A percentile compares a stretch with the other conserved stretches of the same genome.
These are phyloP conservation scores for Blastobasis adustella DNA, from an alignment of 2,888 invertebrate species.

Conservation along the genomic window DNA sequence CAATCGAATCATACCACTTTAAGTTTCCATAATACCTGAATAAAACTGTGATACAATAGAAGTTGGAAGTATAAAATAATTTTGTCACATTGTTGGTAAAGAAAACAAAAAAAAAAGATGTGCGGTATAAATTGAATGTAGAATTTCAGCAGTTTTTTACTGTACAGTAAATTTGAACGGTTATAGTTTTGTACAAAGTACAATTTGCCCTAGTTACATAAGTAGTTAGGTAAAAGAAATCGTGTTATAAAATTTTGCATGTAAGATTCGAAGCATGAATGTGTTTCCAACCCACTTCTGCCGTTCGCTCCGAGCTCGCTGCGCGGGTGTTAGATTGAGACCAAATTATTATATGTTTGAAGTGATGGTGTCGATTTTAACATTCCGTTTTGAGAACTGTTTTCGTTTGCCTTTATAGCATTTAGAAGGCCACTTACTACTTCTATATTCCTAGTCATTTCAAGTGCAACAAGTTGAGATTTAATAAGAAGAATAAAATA, in stretches of 20 bases:
- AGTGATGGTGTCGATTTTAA: constrained; percentile 73
- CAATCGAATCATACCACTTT: constrained; percentile 28
- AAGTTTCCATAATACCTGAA: constrained; percentile 48
- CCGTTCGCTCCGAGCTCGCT: constrained; percentile 53
- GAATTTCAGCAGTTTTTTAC: constrained; percentile 49
- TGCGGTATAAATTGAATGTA: constrained; percentile 40
- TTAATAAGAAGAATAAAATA: constrained; percentile 49
- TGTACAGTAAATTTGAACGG: constrained; percentile 54
- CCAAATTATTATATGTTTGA: constrained; percentile 73
- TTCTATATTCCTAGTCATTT: constrained; percentile 73
- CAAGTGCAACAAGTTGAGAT: constrained; percentile 72
- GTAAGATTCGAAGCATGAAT: constrained; percentile 59
- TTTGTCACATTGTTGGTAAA: constrained; percentile 55
- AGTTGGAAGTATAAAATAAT: constrained; percentile 26
- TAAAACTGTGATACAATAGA: constrained; percentile 71
- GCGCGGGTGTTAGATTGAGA: constrained; percentile 70
- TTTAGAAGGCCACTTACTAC: constrained; percentile 64
- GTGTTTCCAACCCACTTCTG: constrained; percentile 51
- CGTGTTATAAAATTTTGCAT: constrained; percentile 59
- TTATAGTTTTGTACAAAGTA: constrained; percentile 73
- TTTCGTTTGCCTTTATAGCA: constrained; percentile 47
- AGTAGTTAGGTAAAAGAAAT: constrained; percentile 70
- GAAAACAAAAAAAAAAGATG: constrained; percentile 26
- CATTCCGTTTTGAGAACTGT: constrained; percentile 53
- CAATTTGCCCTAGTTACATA: constrained; percentile 72